Base-by-base conservation (phyloP, 2,113 vertebrate genomes). In the Jacana jacana region DNA sequence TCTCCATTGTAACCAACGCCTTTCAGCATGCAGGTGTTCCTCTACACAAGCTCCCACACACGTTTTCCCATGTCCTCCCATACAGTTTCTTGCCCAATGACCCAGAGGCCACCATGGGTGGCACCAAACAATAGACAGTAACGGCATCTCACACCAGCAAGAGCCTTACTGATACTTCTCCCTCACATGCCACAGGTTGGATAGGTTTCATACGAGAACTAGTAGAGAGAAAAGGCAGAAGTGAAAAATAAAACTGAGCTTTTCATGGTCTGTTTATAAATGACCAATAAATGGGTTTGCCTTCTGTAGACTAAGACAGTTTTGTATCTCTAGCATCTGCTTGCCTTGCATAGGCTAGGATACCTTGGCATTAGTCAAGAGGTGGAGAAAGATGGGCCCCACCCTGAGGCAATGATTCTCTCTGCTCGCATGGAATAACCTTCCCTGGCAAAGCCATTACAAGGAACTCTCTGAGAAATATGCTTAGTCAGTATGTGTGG, bases 41-140 rank as follows among this genome's bases (percentile, higher is more conserved):
- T 49, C 14, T 66, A 81, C 31, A 46, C 37, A 4, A 70, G 64
- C 86, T 95, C 96, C 95, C 92, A 96, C 95, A 77, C 80, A 4
- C 1, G 0, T 78, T 97, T 94, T 97, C 95, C 94, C 95, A 96
- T 10, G 46, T 92, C 82, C 72, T 92, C 55, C 76, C 15, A 3
- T 25, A 68, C 25, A 28, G 19, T 48, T 72, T n/a, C 92, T 93
- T 73, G 75, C 76, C 76, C 79, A 33, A 57, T n/a, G 76, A 27
- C 52, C 44, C 66, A 95, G 58, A 49, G 49, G 68, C 75, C 79
- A 63, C 10, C 42, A 54, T 13, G 51, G 58, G 79, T 65, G 35
- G 58, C n/a, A 88, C 3, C 0, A 1, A 88, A 27, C 11, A 39
- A 10, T 3, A 55, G 23, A 14, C 20, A 2, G 0, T 48, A 33